A percentile compares a stretch with the other conserved stretches of the same genome.
Evolutionary conservation across 2,113 vertebrate genomes (phyloP).

Genomic region (Muntiacus reevesi): DNA sequence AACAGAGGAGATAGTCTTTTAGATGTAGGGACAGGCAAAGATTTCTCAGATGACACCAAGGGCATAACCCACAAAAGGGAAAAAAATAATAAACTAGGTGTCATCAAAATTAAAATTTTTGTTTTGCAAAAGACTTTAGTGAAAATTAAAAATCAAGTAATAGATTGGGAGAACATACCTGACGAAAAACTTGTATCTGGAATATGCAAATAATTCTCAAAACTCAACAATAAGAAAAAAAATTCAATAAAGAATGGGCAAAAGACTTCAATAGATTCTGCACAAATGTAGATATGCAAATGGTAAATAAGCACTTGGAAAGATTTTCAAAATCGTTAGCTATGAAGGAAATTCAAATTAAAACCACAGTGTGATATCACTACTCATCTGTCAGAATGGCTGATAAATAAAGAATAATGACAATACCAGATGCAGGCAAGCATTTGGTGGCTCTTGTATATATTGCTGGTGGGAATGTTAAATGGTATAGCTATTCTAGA

Average conservation of each 20-base stretch:
- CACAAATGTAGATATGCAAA: background rate
- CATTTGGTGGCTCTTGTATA: background rate
- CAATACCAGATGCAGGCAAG: background rate
- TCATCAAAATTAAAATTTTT: background rate
- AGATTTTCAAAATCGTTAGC: background rate
- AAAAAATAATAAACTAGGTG: background rate
- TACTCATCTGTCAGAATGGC: background rate
- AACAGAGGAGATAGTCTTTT: background rate
- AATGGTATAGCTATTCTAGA: background rate
- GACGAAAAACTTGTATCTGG: background rate
- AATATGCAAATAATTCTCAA: background rate
- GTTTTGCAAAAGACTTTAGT: background rate
- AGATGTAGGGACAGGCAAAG: background rate
- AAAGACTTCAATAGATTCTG: background rate
- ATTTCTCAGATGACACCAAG: background rate
- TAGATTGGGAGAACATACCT: background rate
- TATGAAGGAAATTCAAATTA: background rate
- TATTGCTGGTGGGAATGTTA: background rate
- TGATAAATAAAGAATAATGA: conserved; percentile 10
- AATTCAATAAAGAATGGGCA: background rate
- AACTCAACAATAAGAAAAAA: background rate
- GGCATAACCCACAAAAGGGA: background rate
- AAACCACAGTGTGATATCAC: background rate
- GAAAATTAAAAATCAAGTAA: background rate
- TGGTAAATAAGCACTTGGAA: background rate